A percentile compares a stretch with the other conserved stretches of the same genome.
phyloP scores from a whole-genome alignment of 2,113 vertebrate species.

The Cinclus mexicanus region DNA sequence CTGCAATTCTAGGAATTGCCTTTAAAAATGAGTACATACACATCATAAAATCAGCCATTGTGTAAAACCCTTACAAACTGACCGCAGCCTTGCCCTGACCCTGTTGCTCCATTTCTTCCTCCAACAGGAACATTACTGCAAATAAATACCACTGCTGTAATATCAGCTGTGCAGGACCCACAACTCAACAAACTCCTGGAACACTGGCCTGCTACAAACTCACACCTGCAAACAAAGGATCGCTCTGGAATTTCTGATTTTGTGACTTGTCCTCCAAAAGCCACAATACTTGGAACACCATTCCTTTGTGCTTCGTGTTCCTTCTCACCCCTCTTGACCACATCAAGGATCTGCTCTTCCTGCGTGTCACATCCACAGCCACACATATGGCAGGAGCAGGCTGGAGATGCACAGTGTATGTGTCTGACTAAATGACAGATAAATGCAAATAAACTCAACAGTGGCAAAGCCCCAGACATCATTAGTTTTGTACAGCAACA shows the following conservation, averaged over 20 bases:
- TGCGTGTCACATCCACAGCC: neutral
- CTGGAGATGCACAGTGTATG: fast-evolving
- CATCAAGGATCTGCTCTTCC: neutral
- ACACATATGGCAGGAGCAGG: fast-evolving
- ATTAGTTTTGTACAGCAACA: neutral
- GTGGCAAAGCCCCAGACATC: neutral
- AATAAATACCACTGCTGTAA: neutral
- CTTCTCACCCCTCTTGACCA: neutral
- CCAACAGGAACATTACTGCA: neutral
- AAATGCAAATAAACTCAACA: neutral
- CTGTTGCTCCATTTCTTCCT: neutral
- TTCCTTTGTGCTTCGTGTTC: fast-evolving
- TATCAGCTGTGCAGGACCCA: neutral
- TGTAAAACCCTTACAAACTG: neutral
- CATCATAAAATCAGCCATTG: neutral
- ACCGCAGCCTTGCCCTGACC: neutral
- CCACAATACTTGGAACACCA: fast-evolving
- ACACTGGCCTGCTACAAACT: neutral
- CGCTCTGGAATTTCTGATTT: neutral
- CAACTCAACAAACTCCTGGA: neutral
- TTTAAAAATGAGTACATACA: neutral
- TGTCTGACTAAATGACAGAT: neutral
- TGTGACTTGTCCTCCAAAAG: neutral
- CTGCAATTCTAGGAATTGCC: neutral
- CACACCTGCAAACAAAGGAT: neutral